Conservation (phyloP, 2,113 vertebrate genomes). For the Hylia prasina region DNA sequence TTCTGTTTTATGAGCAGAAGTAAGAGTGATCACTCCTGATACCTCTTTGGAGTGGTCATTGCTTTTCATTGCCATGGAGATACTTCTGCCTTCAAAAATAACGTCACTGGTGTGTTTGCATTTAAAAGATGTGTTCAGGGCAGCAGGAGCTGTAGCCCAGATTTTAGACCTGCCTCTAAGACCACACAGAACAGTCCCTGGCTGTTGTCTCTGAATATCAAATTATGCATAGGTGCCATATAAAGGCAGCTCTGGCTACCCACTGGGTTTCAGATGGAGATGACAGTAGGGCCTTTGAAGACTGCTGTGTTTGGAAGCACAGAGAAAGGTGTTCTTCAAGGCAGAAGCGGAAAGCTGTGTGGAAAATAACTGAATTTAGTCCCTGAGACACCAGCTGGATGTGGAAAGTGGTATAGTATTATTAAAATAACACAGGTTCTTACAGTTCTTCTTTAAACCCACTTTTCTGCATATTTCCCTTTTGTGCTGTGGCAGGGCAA, state of each 20-base stretch:
- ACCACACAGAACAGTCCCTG: not conserved
- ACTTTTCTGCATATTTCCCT: not conserved
- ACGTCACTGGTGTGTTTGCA: not conserved
- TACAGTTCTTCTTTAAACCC: not conserved
- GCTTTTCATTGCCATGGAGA: not conserved
- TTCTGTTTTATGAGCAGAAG: not conserved
- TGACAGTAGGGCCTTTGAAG: not conserved
- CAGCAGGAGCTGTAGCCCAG: not conserved
- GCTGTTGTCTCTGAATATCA: not conserved
- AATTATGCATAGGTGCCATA: fast-evolving
- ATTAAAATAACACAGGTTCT: not conserved
- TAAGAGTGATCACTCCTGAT: not conserved
- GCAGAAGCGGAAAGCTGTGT: not conserved
- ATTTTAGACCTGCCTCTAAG: not conserved
- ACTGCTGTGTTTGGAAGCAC: not conserved
- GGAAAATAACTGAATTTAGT: not conserved
- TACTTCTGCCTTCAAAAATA: not conserved
- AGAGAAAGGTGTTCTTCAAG: not conserved
- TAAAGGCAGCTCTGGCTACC: not conserved
- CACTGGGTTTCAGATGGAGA: not conserved
- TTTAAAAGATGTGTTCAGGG: not conserved
- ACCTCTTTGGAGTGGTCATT: not conserved
- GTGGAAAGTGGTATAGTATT: not conserved
- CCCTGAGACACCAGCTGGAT: not conserved
- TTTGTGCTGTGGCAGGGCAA: not conserved